Conservation (phyloP, 1,140 invertebrate genomes). For the Drosophila biarmipes region DNA sequence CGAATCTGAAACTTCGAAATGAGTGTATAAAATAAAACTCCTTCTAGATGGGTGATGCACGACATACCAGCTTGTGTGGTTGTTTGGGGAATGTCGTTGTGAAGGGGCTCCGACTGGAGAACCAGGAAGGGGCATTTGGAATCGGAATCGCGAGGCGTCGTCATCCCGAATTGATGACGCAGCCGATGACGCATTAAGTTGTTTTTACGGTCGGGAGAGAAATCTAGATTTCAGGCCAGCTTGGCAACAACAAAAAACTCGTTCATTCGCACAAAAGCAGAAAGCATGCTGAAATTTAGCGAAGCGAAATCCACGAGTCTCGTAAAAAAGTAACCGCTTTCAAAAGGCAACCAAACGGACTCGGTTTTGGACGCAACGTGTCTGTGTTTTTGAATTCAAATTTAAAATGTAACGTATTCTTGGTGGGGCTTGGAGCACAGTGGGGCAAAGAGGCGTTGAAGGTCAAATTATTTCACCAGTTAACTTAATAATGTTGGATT, state of each 20-base stretch:
- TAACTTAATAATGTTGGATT: background rate
- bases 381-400: slow-evolving; percentile 57
- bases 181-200: slow-evolving; percentile 33
- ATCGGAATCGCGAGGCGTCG: slow-evolving; percentile 14
- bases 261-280: background rate
- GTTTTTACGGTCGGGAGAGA: slow-evolving; percentile 5
- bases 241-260: slow-evolving; percentile 34
- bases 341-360: slow-evolving; percentile 34
- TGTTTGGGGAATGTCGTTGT: slow-evolving; percentile 30
- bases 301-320: background rate
- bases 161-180: slow-evolving; percentile 45
- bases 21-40: slow-evolving; percentile 15
- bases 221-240: slow-evolving; percentile 34
- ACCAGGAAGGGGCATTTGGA: slow-evolving; percentile 18
- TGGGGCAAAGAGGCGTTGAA: background rate
- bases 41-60: slow-evolving; percentile 3
- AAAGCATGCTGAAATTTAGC: slow-evolving; percentile 10
- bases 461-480: background rate
- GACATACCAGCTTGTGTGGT: slow-evolving; percentile 5
- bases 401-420: slow-evolving; percentile 64
- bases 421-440: slow-evolving; percentile 11
- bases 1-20: slow-evolving; percentile 34
- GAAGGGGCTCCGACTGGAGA: slow-evolving; percentile 17
- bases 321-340: slow-evolving; percentile 37
- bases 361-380: slow-evolving; percentile 33